A percentile compares a stretch with the other conserved stretches of the same genome.
Evolutionary conservation across 2,888 invertebrate genomes (phyloP).

Genomic region (Ditylenchus weischeri): DNA sequence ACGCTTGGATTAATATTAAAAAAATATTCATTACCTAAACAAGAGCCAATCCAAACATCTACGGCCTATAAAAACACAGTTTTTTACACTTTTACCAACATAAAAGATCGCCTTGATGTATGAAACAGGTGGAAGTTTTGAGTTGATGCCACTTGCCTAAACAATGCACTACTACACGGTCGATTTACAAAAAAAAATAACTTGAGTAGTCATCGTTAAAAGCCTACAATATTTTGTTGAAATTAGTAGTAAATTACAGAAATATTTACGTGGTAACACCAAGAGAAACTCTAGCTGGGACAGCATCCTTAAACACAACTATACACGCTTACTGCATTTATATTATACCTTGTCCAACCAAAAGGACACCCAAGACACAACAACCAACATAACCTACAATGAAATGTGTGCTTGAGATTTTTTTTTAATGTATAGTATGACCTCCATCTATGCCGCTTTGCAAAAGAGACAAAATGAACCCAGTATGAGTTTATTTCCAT

Average conservation of each 20-base stretch:
- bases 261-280: constrained; percentile 35
- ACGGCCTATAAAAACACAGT: constrained; percentile 62
- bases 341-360: constrained; percentile 47
- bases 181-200: not conserved
- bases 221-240: constrained; percentile 61
- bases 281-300: constrained; percentile 49
- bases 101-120: constrained; percentile 62
- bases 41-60: constrained; percentile 62
- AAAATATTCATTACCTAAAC: constrained; percentile 22
- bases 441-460: too few relatives aligned
- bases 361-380: constrained; percentile 42
- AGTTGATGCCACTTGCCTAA: constrained; percentile 57
- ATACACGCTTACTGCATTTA: not conserved
- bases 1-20: too few relatives aligned
- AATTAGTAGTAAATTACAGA: not conserved
- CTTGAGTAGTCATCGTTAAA: constrained; percentile 79
- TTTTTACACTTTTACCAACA: constrained; percentile 4
- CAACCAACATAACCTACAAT: constrained; percentile 65
- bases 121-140: constrained; percentile 56
- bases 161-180: constrained; percentile 85
- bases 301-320: constrained; percentile 24
- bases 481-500: too few relatives aligned
- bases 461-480: too few relatives aligned
- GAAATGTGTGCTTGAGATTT: too few relatives aligned
- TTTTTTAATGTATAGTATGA: too few relatives aligned